These are phyloP conservation scores for Hemibagrus guttatus DNA, from an alignment of 2,797 vertebrate genomes.

Conservation along the genomic window DNA sequence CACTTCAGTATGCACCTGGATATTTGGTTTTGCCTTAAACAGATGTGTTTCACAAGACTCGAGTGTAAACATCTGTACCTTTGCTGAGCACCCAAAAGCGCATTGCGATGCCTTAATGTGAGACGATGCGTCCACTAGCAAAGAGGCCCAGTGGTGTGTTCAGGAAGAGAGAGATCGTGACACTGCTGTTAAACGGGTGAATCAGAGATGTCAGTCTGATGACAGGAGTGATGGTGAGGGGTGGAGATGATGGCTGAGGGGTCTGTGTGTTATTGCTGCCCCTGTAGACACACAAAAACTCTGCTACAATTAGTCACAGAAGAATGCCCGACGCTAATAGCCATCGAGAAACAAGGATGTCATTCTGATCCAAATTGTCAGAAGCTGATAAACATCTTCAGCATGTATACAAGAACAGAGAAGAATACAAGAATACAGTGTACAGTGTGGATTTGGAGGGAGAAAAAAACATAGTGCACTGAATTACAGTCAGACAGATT, in stretches of 20 bases:
- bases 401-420: conserved; percentile 36
- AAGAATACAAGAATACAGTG: conserved; percentile 6
- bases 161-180: conserved; percentile 51
- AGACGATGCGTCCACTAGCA: conserved; percentile 45
- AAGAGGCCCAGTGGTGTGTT: conserved; percentile 56
- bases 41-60: conserved; percentile 46
- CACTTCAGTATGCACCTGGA: conserved; percentile 49
- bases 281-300: conserved; percentile 51
- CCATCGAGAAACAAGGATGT: conserved; percentile 53
- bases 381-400: conserved; percentile 54
- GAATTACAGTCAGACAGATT: background rate
- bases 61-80: conserved; percentile 53
- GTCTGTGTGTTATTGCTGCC: conserved; percentile 48
- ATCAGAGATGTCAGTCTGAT: conserved; percentile 63
- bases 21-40: conserved; percentile 52
- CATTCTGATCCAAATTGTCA: conserved; percentile 49
- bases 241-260: conserved; percentile 49
- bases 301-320: conserved; percentile 57
- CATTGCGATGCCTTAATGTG: conserved; percentile 18
- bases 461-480: background rate
- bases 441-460: conserved; percentile 18
- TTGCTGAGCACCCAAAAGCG: conserved; percentile 18
- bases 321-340: conserved; percentile 48
- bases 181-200: conserved; percentile 64
- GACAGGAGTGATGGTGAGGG: conserved; percentile 65